A percentile compares a stretch with the other conserved stretches of the same genome.
These are phyloP conservation scores for Nestor notabilis DNA, from an alignment of 2,113 vertebrate species.

Conservation along the genomic window DNA sequence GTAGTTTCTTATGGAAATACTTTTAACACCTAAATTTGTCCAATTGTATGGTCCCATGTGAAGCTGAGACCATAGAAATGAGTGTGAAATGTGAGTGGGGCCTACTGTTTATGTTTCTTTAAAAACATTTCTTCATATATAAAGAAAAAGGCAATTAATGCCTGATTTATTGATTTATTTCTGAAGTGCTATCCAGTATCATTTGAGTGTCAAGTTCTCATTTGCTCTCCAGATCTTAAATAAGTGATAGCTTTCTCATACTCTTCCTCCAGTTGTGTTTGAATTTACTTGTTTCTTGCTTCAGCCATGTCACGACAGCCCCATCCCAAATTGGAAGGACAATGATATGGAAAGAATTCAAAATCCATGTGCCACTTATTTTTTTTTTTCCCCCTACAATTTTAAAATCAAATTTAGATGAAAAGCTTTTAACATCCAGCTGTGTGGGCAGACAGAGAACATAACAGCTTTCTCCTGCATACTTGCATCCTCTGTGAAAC, in stretches of 20 bases:
- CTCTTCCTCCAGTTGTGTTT: neutral
- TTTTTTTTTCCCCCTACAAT: neutral
- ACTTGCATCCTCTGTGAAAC: neutral
- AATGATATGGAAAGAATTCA: neutral
- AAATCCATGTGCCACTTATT: neutral
- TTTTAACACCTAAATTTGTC: neutral
- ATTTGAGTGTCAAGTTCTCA: neutral
- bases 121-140: neutral
- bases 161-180: neutral
- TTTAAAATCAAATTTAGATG: neutral
- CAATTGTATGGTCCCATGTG: neutral
- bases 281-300: neutral
- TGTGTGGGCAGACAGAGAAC: neutral
- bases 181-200: neutral
- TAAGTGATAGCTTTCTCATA: neutral
- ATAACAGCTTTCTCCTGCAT: neutral
- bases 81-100: neutral
- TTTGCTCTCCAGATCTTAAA: neutral
- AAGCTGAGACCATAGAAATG: neutral
- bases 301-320: neutral
- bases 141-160: neutral
- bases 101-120: neutral
- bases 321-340: neutral
- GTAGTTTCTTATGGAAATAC: neutral
- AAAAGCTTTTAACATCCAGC: neutral